A percentile compares a stretch with the other conserved stretches of the same genome.
phyloP scores from a whole-genome alignment of 2,888 invertebrate genomes.

The Diplazon laetatorius region DNA sequence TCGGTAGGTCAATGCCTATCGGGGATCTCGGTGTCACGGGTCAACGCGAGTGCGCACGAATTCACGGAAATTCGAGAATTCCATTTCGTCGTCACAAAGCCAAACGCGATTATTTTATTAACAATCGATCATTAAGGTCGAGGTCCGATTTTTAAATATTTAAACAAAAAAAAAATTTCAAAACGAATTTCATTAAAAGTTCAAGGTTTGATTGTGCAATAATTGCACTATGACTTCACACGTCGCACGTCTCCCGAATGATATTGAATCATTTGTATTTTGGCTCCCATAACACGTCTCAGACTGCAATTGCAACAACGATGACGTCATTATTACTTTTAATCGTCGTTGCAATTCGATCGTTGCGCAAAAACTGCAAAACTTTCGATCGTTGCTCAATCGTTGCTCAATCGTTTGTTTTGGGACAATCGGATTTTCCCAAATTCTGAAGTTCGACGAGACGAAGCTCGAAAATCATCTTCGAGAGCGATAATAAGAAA shows the following conservation, averaged over 20 bases:
- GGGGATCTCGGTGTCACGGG: conserved; percentile 71
- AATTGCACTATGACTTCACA: conserved; percentile 34
- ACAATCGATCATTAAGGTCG: conserved; percentile 2
- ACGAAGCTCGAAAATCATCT: conserved; percentile 16
- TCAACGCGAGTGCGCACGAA: conserved; percentile 59
- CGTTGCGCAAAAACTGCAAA: no score
- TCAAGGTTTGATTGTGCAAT: conserved; percentile 24
- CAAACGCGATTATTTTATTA: conserved; percentile 8
- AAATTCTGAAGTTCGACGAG: conserved; percentile 8
- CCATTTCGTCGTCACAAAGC: not conserved
- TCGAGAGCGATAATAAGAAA: not conserved
- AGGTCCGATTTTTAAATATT: no score
- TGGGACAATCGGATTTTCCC: not conserved
- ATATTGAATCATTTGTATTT: conserved; percentile 30
- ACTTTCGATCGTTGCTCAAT: no score
- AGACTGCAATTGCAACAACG: conserved; percentile 2
- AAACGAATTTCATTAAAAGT: conserved; percentile 2
- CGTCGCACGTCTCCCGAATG: not conserved
- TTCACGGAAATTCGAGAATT: conserved; percentile 51
- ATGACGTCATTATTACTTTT: not conserved
- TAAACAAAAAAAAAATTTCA: no score
- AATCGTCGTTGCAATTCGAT: no score
- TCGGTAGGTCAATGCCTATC: conserved; percentile 76
- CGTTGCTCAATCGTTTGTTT: not conserved
- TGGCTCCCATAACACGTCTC: conserved; percentile 20